Base-by-base conservation (phyloP, 2,888 invertebrate species). In the Stenurella melanura region DNA sequence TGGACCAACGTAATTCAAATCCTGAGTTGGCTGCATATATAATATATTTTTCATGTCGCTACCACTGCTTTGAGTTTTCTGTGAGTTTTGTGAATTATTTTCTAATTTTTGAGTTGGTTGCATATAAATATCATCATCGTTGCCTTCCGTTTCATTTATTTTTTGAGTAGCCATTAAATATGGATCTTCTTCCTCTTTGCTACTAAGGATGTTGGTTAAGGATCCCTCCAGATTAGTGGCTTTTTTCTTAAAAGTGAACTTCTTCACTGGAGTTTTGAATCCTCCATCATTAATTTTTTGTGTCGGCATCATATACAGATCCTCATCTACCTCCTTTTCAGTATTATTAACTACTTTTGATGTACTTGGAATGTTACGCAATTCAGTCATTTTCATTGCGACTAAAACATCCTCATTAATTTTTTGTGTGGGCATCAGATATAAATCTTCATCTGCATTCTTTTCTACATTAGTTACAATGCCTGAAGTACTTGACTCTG, bases 101-200 rank as follows among this genome's bases (percentile, higher is more conserved):
- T 75, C 66, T 18, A 82, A 19, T 77, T 77, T 75, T 77, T 85
- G 84, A 19, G 84, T 84, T 12, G 84, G 54, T 69, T 81, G 75
- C 9, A 80, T 21, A 79, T 81, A 83, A 73, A 84, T 74, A 57
- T 81, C 81, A 78, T 77, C 71, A 69, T 61, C 19, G 50, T 54
- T 72, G 9, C 50, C 50, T 50, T n/a, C 70, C 10, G 42, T 50
- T 50, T 74, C 78, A 60, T 58, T 66, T 10, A 80, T 30, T 72
- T 81, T 72, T 57, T 82, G 82, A 58, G 82, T 79, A 67, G 69
- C 73, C 70, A 66, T 42, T 17, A 60, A 12, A 66, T 69, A 82
- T 38, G 79, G 64, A 54, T 78, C 81, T 12, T 70, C 68, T 50
- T 70, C 75, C 0, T 66, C 56, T n/a, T 66, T 77, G 61, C 26